phyloP scores from a whole-genome alignment of 2,113 vertebrate species.

The Gymnobelideus leadbeateri region DNA sequence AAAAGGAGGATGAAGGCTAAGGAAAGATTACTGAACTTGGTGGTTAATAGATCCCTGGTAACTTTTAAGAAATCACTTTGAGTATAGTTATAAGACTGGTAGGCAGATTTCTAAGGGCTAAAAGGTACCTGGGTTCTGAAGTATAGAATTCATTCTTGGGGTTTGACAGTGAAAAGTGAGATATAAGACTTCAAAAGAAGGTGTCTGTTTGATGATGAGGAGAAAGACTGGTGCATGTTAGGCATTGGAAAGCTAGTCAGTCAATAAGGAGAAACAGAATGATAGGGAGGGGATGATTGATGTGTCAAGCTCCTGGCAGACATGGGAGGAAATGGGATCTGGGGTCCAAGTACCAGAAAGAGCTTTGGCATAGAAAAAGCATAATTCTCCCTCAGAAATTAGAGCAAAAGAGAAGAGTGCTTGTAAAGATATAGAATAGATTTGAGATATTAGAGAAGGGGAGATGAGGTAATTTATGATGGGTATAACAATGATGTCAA shows the following conservation, averaged over 20 bases:
- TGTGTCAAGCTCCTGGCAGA: too few relatives aligned
- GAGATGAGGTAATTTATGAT: not conserved
- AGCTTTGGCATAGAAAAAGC: not conserved
- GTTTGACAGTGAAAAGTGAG: not conserved
- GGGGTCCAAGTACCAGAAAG: not conserved
- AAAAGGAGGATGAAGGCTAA: not conserved
- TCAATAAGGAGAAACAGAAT: not conserved
- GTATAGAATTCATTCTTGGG: not conserved
- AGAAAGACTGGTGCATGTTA: not conserved
- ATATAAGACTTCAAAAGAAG: not conserved
- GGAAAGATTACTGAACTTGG: not conserved
- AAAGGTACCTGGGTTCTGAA: not conserved
- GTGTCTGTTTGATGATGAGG: not conserved
- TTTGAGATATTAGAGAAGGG: not conserved
- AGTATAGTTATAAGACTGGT: not conserved
- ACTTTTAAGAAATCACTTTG: not conserved
- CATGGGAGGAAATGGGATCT: not conserved
- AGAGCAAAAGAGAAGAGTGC: not conserved
- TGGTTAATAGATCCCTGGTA: not conserved
- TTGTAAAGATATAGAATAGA: not conserved
- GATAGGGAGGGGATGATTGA: not conserved
- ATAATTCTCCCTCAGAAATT: not conserved
- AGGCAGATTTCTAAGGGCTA: not conserved
- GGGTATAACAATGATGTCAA: constrained; percentile 34
- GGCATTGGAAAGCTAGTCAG: not conserved